phyloP scores from a whole-genome alignment of 2,797 vertebrate genomes.

The Ibycter americanus region DNA sequence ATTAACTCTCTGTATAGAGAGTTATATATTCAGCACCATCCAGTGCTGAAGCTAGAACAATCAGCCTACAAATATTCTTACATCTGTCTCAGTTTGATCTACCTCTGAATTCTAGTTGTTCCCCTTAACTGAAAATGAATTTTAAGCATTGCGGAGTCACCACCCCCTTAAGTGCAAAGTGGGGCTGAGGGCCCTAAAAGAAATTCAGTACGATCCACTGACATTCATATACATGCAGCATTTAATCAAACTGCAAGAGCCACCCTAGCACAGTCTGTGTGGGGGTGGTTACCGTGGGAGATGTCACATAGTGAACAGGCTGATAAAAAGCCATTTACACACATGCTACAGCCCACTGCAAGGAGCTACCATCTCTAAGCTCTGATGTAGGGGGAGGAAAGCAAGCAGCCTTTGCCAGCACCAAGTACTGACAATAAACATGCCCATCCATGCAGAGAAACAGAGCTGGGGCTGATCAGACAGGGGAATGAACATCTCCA shows the following conservation, averaged over 20 bases:
- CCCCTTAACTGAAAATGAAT: neutral
- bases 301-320: neutral
- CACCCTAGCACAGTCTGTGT: neutral
- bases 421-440: neutral
- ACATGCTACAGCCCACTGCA: neutral
- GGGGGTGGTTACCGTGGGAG: neutral
- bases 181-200: neutral
- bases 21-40: neutral
- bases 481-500: neutral
- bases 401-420: neutral
- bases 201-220: neutral
- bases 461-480: neutral
- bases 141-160: neutral
- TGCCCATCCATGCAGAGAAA: neutral
- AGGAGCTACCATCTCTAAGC: neutral
- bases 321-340: constrained; percentile 34
- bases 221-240: neutral
- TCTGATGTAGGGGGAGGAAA: neutral
- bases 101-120: neutral
- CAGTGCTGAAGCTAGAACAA: neutral
- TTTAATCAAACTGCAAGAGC: neutral
- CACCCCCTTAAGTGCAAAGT: neutral
- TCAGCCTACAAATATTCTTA: neutral
- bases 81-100: neutral
- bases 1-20: neutral